phyloP scores from a whole-genome alignment of 2,888 invertebrate genomes.

The Gymnosoma rotundatum region DNA sequence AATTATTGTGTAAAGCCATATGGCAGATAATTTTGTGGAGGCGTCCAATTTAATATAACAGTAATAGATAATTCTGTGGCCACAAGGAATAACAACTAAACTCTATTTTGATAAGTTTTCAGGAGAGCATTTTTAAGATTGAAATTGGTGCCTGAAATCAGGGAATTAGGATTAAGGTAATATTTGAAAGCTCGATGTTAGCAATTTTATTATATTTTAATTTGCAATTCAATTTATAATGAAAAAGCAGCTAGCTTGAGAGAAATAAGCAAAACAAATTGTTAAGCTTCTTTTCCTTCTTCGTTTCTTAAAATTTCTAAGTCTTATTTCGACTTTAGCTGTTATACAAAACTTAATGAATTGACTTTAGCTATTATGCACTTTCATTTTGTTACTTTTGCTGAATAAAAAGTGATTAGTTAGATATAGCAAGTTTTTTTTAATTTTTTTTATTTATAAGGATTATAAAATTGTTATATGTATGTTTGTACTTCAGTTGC shows the following conservation, averaged over 20 bases:
- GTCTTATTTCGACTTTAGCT: too few relatives aligned
- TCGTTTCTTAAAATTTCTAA: background rate
- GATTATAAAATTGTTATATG: slow-evolving; percentile 33
- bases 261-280: slow-evolving; percentile 38
- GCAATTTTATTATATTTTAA: slow-evolving; percentile 46
- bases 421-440: slow-evolving; percentile 40
- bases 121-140: slow-evolving; percentile 40
- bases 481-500: slow-evolving; percentile 36
- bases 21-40: too few relatives aligned
- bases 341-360: too few relatives aligned
- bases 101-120: slow-evolving; percentile 34
- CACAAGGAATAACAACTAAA: slow-evolving; percentile 9
- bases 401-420: slow-evolving; percentile 45
- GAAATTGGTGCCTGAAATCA: slow-evolving; percentile 35
- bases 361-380: too few relatives aligned
- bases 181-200: slow-evolving; percentile 38
- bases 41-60: too few relatives aligned
- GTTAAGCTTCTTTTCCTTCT: slow-evolving; percentile 13
- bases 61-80: slow-evolving; percentile 10
- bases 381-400: slow-evolving; percentile 34
- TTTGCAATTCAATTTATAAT: background rate
- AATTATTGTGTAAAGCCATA: too few relatives aligned
- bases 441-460: slow-evolving; percentile 39
- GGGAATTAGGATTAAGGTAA: slow-evolving; percentile 4
- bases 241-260: slow-evolving; percentile 34